Evolutionary conservation across 2,113 vertebrate genomes (phyloP).

Genomic region (Puffinus mauretanicus): DNA sequence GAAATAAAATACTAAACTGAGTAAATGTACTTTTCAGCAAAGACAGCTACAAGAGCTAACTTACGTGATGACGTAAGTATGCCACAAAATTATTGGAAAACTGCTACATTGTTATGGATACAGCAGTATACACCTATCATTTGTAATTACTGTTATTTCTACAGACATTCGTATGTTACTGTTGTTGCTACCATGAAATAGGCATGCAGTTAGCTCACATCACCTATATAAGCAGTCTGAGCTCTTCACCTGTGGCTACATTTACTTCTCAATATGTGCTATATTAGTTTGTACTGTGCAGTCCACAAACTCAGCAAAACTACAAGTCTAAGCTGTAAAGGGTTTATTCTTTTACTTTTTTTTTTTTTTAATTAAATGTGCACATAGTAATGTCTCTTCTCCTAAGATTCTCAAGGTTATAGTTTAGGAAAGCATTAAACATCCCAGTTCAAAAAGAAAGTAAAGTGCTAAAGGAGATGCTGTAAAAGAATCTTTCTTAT

Average conservation of each 20-base stretch:
- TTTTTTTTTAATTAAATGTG: neutral
- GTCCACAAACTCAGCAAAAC: neutral
- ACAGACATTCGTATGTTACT: neutral
- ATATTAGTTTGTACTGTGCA: neutral
- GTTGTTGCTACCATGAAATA: neutral
- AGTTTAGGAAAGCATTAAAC: neutral
- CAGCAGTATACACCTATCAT: neutral
- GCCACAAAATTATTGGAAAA: neutral
- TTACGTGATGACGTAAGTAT: neutral
- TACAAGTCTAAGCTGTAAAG: neutral
- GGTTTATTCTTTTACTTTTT: neutral
- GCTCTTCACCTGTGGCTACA: neutral
- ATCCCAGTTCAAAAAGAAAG: neutral
- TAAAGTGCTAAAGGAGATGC: neutral
- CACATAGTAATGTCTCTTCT: neutral
- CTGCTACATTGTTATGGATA: neutral
- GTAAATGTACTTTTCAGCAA: neutral
- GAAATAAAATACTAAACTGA: neutral
- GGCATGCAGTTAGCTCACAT: neutral
- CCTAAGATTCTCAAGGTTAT: neutral
- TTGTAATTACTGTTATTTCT: neutral
- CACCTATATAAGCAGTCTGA: neutral
- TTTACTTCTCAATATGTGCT: neutral
- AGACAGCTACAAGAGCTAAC: rapidly evolving
- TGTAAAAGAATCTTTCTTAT: neutral